Conservation (phyloP, 2,888 invertebrate species). For the Alviniconcha strummeri region DNA sequence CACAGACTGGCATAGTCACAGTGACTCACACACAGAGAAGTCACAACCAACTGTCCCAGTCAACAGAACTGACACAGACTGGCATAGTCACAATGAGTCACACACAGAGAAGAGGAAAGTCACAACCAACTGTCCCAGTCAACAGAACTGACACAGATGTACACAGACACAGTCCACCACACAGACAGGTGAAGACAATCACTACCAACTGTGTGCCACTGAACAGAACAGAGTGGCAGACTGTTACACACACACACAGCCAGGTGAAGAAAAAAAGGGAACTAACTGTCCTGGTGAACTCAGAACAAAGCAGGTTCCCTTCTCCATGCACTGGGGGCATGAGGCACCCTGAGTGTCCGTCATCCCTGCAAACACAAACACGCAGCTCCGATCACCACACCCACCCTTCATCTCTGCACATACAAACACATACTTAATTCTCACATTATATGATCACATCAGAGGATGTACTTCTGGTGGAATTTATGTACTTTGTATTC, state of each 20-base stretch:
- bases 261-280: not conserved
- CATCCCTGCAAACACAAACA: not conserved
- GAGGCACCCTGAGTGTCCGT: conserved; percentile 28
- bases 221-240: not conserved
- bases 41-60: too few species aligned
- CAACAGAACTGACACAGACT: too few species aligned
- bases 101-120: too few species aligned
- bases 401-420: not conserved
- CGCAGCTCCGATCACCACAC: not conserved
- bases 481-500: too few species aligned
- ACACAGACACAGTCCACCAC: too few species aligned
- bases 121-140: too few species aligned
- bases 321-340: conserved; percentile 41
- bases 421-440: not conserved
- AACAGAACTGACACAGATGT: too few species aligned
- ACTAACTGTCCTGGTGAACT: conserved; percentile 52
- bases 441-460: not conserved
- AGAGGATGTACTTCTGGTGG: too few species aligned
- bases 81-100: too few species aligned
- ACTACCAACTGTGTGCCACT: not conserved
- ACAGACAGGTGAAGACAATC: too few species aligned
- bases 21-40: too few species aligned
- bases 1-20: too few species aligned
- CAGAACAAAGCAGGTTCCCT: conserved; percentile 52
- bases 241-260: conserved; percentile 13